These are phyloP conservation scores for Meriones unguiculatus DNA, from an alignment of 2,113 vertebrate species.

Conservation along the genomic window DNA sequence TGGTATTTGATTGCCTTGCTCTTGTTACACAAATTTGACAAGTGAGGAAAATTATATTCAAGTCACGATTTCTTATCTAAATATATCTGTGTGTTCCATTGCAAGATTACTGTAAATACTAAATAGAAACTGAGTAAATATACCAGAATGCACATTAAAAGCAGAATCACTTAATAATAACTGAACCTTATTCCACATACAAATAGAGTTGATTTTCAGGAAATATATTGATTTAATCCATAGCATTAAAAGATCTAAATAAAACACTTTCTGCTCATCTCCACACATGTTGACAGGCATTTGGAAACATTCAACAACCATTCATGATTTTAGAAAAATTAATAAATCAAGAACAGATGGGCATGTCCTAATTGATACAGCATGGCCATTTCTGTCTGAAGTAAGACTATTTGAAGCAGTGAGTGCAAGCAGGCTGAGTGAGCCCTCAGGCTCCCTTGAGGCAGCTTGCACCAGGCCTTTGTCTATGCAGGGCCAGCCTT, in stretches of 20 bases:
- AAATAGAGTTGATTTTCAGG: neutral
- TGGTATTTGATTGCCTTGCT: neutral
- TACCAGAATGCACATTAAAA: neutral
- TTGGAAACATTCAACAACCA: conserved; percentile 62
- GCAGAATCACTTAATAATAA: neutral
- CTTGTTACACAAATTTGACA: neutral
- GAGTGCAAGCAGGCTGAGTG: neutral
- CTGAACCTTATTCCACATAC: conserved; percentile 7
- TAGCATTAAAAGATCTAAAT: conserved; percentile 55
- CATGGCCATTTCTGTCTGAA: conserved; percentile 14
- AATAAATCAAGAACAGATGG: conserved; percentile 62
- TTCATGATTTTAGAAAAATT: conserved; percentile 64
- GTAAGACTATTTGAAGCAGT: neutral
- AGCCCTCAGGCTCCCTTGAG: accelerated
- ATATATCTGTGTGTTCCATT: neutral
- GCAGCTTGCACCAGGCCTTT: neutral
- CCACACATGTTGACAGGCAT: conserved; percentile 23
- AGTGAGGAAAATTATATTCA: neutral
- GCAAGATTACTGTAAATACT: neutral
- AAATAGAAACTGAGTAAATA: neutral
- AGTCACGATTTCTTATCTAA: neutral
- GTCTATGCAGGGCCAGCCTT: neutral
- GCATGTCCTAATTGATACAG: conserved; percentile 46
- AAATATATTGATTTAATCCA: conserved; percentile 46
- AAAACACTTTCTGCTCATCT: conserved; percentile 22